phyloP scores from a whole-genome alignment of 1,140 invertebrate species.

The Eumaeus atala region DNA sequence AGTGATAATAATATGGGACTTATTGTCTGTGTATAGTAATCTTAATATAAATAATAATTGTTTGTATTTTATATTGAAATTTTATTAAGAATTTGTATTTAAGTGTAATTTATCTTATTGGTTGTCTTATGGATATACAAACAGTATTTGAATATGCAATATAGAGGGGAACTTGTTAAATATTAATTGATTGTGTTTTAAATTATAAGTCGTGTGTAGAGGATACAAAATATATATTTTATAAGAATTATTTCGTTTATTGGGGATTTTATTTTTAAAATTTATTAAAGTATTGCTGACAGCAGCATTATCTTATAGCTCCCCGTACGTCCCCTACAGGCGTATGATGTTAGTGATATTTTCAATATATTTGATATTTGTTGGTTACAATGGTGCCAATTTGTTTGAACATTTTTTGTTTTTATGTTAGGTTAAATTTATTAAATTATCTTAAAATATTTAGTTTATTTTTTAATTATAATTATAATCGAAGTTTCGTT shows the following conservation, averaged over 20 bases:
- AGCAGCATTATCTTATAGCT: no score
- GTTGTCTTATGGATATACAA: conserved; percentile 6
- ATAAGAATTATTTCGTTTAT: no score
- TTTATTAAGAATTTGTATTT: neutral
- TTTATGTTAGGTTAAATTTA: conserved; percentile 2
- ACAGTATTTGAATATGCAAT: conserved; percentile 9
- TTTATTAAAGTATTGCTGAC: no score
- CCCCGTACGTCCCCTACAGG: no score
- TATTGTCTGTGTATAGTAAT: no score
- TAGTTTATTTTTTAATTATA: neutral
- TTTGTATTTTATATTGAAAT: neutral
- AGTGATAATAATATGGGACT: no score
- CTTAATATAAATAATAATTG: neutral
- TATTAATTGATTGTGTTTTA: no score
- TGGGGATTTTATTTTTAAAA: no score
- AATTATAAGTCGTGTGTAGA: neutral
- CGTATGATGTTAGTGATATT: neutral
- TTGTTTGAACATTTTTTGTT: neutral
- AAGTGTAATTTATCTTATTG: conserved; percentile 4
- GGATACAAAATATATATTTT: neutral
- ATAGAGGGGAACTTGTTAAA: neutral
- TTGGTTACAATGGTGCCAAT: neutral
- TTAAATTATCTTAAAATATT: neutral
- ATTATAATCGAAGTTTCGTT: neutral
- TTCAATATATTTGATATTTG: neutral